A percentile compares a stretch with the other conserved stretches of the same genome.
Conservation (phyloP, 2,888 invertebrate genomes). For the Drosophila borealis region DNA sequence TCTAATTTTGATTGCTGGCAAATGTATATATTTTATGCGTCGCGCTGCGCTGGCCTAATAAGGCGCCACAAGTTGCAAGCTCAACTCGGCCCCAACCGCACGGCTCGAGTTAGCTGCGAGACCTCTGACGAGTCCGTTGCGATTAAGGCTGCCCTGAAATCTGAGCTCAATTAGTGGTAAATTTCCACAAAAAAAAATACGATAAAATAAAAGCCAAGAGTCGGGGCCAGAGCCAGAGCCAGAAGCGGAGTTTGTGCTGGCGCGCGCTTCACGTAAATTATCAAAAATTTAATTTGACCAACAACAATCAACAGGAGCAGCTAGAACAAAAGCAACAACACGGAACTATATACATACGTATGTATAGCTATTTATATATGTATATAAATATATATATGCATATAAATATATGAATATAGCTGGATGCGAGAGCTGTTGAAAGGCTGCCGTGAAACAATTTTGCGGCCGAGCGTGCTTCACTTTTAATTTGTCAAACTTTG, state of each 20-base stretch:
- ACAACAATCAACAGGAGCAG: constrained; percentile 24
- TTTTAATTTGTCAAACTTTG: constrained; percentile 64
- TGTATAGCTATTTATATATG: not conserved
- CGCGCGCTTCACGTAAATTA: constrained; percentile 29
- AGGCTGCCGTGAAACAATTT: constrained; percentile 28
- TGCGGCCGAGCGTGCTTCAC: constrained; percentile 64
- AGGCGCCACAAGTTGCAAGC: constrained; percentile 21
- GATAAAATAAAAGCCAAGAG: not conserved
- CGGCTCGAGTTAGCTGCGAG: not conserved
- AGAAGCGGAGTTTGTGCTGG: constrained; percentile 27
- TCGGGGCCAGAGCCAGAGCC: not conserved
- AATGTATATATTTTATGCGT: not conserved
- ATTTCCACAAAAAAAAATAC: not conserved
- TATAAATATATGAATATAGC: not conserved
- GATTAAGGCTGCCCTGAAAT: constrained; percentile 45
- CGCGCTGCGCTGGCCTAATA: not conserved
- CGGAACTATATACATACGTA: constrained; percentile 1
- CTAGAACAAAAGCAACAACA: constrained; percentile 15
- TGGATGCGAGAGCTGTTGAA: constrained; percentile 20
- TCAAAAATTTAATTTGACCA: constrained; percentile 59
- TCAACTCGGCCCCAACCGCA: not conserved
- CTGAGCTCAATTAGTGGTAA: constrained; percentile 67
- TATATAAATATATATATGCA: not conserved
- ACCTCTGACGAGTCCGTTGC: not conserved
- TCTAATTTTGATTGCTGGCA: not conserved